These are phyloP conservation scores for Intellagama lesueurii DNA, from an alignment of 2,797 vertebrate genomes.

Conservation along the genomic window DNA sequence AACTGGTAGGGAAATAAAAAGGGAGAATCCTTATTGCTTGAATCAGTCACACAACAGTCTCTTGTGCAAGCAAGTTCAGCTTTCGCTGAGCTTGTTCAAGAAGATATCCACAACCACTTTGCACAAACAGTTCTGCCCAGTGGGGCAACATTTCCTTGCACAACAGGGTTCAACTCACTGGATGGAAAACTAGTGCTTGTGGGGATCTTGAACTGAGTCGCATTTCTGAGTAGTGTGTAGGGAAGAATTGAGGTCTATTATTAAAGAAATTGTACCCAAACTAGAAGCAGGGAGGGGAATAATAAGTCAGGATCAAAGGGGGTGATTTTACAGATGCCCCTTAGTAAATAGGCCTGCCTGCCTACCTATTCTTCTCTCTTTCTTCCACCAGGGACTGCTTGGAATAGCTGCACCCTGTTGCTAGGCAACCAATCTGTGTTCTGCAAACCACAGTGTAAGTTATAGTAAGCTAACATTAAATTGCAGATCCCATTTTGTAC, in stretches of 20 bases:
- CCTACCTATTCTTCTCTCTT: conserved; percentile 64
- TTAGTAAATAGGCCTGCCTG: conserved; percentile 1
- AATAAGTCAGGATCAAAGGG: neutral
- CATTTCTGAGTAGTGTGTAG: neutral
- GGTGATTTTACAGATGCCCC: neutral
- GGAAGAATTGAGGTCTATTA: neutral
- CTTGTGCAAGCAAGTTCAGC: too few species aligned
- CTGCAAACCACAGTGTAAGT: conserved; percentile 59
- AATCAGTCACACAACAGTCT: too few species aligned
- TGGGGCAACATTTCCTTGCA: too few species aligned
- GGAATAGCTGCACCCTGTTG: conserved; percentile 73
- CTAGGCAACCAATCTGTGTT: conserved; percentile 77
- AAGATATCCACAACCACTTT: too few species aligned
- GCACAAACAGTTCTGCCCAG: too few species aligned
- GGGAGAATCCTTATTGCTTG: too few species aligned
- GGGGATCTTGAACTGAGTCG: neutral
- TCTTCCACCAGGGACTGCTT: conserved; percentile 62
- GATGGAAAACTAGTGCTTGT: neutral
- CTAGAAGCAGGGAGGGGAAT: neutral
- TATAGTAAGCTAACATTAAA: conserved; percentile 65
- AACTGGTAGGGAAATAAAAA: too few species aligned
- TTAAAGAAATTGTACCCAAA: neutral
- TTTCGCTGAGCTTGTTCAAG: too few species aligned
- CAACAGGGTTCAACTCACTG: neutral
- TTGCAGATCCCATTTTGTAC: conserved; percentile 61